These are phyloP conservation scores for Clarias pachynema DNA, from an alignment of 2,797 vertebrate genomes.

Conservation along the genomic window DNA sequence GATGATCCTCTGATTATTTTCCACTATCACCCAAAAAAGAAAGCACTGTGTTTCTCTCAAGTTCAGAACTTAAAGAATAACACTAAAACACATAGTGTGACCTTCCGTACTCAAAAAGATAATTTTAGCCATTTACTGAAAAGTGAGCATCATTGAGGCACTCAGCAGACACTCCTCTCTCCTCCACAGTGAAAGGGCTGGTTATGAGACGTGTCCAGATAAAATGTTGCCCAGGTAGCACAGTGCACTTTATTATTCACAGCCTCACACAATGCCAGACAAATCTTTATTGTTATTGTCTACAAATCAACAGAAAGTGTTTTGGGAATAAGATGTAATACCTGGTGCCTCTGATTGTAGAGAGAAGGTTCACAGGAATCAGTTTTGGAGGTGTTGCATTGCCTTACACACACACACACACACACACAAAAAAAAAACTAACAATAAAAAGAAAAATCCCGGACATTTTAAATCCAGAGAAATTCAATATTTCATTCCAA, in stretches of 20 bases:
- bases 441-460: not conserved
- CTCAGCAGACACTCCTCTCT: not conserved
- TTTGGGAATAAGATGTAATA: not conserved
- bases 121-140: not conserved
- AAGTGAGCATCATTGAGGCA: not conserved
- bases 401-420: not conserved
- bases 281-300: not conserved
- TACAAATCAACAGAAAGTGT: not conserved
- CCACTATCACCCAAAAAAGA: not conserved
- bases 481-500: not conserved
- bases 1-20: too few species aligned
- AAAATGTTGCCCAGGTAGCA: not conserved
- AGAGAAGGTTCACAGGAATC: not conserved
- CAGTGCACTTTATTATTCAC: not conserved
- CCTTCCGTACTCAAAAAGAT: conserved; percentile 3
- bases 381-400: not conserved
- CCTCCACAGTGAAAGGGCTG: not conserved
- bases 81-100: not conserved
- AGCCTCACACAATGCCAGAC: not conserved
- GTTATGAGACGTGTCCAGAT: conserved; percentile 8
- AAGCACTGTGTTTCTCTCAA: not conserved
- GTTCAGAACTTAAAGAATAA: not conserved
- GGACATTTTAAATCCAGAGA: not conserved
- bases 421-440: too few species aligned
- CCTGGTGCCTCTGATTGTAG: not conserved